Evolutionary conservation across 2,797 vertebrate genomes (phyloP), one percentile per base, ranked within the genome.

Genomic region (Crenuchus spilurus): DNA sequence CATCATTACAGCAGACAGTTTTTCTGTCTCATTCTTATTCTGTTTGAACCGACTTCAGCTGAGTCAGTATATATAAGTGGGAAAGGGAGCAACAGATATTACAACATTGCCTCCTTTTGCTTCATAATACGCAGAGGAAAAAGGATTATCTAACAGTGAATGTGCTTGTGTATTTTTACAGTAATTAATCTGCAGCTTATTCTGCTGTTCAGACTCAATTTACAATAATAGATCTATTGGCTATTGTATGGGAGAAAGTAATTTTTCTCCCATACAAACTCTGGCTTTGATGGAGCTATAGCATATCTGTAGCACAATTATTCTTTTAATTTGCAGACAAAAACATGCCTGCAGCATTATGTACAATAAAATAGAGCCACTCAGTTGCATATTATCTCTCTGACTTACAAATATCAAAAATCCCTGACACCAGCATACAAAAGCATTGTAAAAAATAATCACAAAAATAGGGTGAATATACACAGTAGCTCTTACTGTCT

Each of bases 301-400:
- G 7, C 0, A 6, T 14, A 13, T 39, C 57, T 44, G 4, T 20
- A 46, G 46, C 48, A 33, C 33, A 41, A 13, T 44, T n/a, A 31
- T 55, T 44, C 70, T 64, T 30, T 51, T 42, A 35, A 64, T 64
- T 44, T 46, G 57, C 24, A 72, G n/a, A n/a, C 1, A 49, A 61
- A 10, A 62, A 62, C n/a, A n/a, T 41, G 31, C 57, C 42, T 58
- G 39, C 24, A 42, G 46, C 16, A 3, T 72, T 52, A 20, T 41
- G n/a, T 35, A 33, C 30, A 57, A 35, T 51, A 14, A 63, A 54
- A 64, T 42, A 52, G 24, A 39, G 26, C 8, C 35, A 44, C 49
- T 35, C 37, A 33, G 11, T 20, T n/a, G 20, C 8, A 58, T 18
- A 18, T 20, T 70, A 33, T 61, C 46, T 64, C 28, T 46, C n/a